Conservation (phyloP, 2,797 vertebrate genomes). For the Cryptoblepharus egeriae region DNA sequence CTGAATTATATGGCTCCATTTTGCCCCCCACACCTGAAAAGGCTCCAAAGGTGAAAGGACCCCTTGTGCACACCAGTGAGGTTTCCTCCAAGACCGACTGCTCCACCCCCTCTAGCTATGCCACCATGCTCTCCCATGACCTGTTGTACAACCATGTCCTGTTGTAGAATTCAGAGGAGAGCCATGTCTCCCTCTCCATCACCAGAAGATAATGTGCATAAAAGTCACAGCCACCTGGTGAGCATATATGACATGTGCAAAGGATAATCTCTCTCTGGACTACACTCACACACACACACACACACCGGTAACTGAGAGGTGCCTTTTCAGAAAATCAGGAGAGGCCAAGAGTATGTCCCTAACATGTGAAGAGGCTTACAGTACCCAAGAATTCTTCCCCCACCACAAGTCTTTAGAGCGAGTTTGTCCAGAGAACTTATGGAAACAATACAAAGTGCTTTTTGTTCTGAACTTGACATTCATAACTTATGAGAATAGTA, state of each 20-base stretch:
- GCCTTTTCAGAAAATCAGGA: no score
- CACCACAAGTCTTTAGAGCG: background rate
- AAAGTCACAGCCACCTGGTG: background rate
- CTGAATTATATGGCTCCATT: no score
- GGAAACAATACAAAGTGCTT: background rate
- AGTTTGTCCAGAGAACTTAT: background rate
- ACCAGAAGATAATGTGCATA: background rate
- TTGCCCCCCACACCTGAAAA: no score
- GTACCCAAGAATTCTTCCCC: background rate
- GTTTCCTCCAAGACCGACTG: no score
- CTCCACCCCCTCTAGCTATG: no score
- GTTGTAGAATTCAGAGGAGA: background rate
- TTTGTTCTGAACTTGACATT: slow-evolving; percentile 30
- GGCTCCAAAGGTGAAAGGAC: no score
- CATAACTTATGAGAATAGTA: slow-evolving; percentile 15
- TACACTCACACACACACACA: background rate
- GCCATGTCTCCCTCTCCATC: background rate
- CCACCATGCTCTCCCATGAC: background rate
- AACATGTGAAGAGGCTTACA: background rate
- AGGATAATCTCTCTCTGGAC: no score
- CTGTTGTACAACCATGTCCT: background rate
- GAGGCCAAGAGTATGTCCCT: background rate
- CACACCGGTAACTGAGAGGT: background rate
- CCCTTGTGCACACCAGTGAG: no score
- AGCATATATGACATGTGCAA: background rate